Base-by-base conservation (phyloP, 2,113 vertebrate species). In the human (Homo sapiens) region DNA sequence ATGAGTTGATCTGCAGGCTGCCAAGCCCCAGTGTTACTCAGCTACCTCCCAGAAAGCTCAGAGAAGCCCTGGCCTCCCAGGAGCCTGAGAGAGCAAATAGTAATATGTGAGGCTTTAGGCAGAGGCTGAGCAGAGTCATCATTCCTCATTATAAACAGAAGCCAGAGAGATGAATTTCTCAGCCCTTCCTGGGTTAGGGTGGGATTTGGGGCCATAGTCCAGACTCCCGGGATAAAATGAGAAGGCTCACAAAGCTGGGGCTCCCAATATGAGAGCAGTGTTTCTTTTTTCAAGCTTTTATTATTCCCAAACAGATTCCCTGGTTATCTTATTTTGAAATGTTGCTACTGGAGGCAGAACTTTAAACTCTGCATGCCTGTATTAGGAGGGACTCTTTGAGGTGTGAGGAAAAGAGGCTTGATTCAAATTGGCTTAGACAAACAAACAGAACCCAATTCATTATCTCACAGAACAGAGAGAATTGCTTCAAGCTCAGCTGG, bases 1-100 rank as follows among this genome's bases (percentile, higher is more conserved):
- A 93, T 83, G 25, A 89, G 95, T 83, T 94, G 96, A 94, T 96
- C 75, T 94, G 82, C 89, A 86, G 97, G 82, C 85, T 80, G 55
- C 92, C 25, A 78, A 59, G 82, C 80, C 57, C 1, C 12, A 84
- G 87, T 14, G 45, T 84, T 68, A 35, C 52, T 96, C 94, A 81
- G 90, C 70, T 17, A 0, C 40, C 72, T 90, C 90, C 83, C 64
- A 25, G 97, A 57, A 79, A 73, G 81, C 95, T n/a, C 38, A 2
- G 48, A 85, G 75, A 30, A 59, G 81, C 76, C 11, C 32, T 0
- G 75, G 87, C 45, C 81, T 16, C 66, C 76, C 0, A n/a, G 88
- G 80, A 72, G 10, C 85, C 3, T 8, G 0, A 50, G 43, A 45
- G 32, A 66, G 75, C 88, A 64, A n/a, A 59, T 70, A n/a, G 68